Conservation (phyloP, 2,888 invertebrate genomes). For the Gastrophysa polygoni region DNA sequence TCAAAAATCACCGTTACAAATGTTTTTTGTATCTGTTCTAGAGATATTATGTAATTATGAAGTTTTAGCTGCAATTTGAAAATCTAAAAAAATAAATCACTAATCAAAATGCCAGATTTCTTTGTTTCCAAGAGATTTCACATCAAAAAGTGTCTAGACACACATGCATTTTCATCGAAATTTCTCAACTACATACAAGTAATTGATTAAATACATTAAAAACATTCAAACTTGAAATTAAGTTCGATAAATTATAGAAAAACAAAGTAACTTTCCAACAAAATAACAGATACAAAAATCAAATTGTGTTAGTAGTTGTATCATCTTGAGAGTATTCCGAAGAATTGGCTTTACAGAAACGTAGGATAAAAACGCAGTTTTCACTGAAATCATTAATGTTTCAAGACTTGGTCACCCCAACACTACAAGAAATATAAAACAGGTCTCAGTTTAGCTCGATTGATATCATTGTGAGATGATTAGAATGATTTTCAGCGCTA, state of each 20-base stretch:
- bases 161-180: constrained; percentile 10
- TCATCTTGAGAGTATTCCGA: no score
- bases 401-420: constrained; percentile 16
- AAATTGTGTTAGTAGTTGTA: background rate
- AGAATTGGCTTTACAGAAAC: no score
- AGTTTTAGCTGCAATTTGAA: no score
- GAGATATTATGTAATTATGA: background rate
- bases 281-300: constrained; percentile 5
- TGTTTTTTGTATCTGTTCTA: background rate
- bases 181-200: background rate
- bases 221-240: background rate
- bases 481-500: constrained; percentile 42
- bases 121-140: background rate
- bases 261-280: background rate
- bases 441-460: constrained; percentile 2
- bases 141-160: constrained; percentile 3
- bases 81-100: no score
- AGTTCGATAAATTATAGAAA: no score
- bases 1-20: background rate
- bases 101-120: no score
- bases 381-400: constrained; percentile 18
- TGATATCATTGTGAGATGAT: constrained; percentile 19
- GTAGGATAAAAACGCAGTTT: no score
- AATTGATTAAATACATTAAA: background rate
- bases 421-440: constrained; percentile 20